A percentile compares a stretch with the other conserved stretches of the same genome.
phyloP scores from a whole-genome alignment of 1,140 invertebrate species.

The Drosophila busckii region DNA sequence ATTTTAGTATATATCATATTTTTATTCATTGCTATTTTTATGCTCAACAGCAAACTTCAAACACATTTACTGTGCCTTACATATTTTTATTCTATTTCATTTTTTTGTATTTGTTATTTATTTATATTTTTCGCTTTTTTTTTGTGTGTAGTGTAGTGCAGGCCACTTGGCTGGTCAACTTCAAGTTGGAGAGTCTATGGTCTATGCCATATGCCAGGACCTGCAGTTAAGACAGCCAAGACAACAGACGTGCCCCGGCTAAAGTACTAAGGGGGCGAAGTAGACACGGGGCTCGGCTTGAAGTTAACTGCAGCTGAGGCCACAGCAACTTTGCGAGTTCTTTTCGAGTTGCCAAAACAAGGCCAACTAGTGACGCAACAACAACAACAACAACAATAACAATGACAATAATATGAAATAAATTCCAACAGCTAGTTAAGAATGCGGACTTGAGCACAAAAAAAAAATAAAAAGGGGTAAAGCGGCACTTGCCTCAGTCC shows the following conservation, averaged over 20 bases:
- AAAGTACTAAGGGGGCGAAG: not conserved
- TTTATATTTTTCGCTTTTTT: too few species aligned
- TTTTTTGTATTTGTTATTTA: too few species aligned
- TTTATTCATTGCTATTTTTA: too few species aligned
- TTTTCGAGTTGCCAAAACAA: conserved; percentile 59
- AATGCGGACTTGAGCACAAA: conserved; percentile 4
- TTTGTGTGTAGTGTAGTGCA: too few species aligned
- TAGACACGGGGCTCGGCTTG: not conserved
- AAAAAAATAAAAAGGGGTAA: not conserved
- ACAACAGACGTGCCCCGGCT: conserved; percentile 12
- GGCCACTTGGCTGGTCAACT: conserved; percentile 19
- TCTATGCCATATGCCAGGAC: conserved; percentile 32
- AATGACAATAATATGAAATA: conserved; percentile 68
- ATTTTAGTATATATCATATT: too few species aligned
- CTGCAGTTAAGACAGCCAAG: conserved; percentile 39
- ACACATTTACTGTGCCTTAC: too few species aligned
- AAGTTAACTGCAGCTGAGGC: conserved; percentile 71
- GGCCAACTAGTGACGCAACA: conserved; percentile 49
- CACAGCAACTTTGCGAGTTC: conserved; percentile 35
- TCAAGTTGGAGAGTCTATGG: conserved; percentile 15
- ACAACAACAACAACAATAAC: conserved; percentile 12
- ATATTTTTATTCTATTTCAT: not conserved
- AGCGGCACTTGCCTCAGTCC: too few species aligned
- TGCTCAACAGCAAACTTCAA: too few species aligned
- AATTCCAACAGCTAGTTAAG: conserved; percentile 44